Conservation (phyloP, 2,888 invertebrate genomes). For the Plebejus argus region DNA sequence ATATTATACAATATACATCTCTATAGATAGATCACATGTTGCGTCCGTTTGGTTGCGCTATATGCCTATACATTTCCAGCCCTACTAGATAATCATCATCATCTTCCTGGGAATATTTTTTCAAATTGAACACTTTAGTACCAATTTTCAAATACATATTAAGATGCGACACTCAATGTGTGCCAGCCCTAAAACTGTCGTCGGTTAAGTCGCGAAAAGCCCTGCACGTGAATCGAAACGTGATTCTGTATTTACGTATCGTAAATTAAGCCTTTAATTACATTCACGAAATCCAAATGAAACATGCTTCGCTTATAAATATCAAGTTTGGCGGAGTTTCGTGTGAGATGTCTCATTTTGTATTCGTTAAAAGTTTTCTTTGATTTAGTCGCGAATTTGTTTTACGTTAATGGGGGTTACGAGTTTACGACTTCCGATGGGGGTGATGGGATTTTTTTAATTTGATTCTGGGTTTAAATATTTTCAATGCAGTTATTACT, state of each 20-base stretch:
- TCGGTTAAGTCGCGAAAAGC: constrained; percentile 44
- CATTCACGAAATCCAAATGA: constrained; percentile 45
- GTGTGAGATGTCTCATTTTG: constrained; percentile 31
- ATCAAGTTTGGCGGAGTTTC: constrained; percentile 33
- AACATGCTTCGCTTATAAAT: constrained; percentile 41
- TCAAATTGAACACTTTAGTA: too few relatives aligned
- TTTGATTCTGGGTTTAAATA: not conserved
- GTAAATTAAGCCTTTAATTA: constrained; percentile 47
- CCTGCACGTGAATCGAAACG: constrained; percentile 47
- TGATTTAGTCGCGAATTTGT: constrained; percentile 43
- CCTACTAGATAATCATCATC: too few relatives aligned
- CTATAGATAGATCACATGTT: too few relatives aligned
- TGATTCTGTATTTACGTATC: constrained; percentile 46
- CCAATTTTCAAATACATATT: too few relatives aligned
- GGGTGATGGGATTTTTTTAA: not conserved
- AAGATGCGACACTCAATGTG: not conserved
- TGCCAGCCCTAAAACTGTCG: not conserved
- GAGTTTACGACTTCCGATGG: not conserved
- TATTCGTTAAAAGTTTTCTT: constrained; percentile 42
- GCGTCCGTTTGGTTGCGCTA: too few relatives aligned
- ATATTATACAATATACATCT: too few relatives aligned
- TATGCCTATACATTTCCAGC: too few relatives aligned
- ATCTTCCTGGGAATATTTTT: too few relatives aligned
- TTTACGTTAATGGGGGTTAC: constrained; percentile 43
- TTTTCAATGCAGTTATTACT: too few relatives aligned